Conservation (phyloP, 2,113 vertebrate genomes). For the Sprattus sprattus region DNA sequence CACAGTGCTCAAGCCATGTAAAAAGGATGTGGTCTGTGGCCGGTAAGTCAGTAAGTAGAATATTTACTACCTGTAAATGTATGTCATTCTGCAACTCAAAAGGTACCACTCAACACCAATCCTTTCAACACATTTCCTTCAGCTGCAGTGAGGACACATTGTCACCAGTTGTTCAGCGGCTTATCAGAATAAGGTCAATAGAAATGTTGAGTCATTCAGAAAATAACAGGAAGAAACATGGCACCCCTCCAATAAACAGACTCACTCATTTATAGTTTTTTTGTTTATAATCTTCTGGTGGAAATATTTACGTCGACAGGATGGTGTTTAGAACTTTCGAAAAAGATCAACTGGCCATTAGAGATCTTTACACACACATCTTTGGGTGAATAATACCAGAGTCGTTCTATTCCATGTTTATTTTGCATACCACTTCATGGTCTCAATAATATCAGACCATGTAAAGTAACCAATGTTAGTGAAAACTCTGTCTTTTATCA, state of each 20-base stretch:
- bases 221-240: constrained; percentile 39
- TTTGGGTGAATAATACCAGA: not conserved
- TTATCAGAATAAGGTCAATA: constrained; percentile 32
- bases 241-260: constrained; percentile 41
- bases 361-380: not conserved
- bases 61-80: not conserved
- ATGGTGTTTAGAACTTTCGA: not conserved
- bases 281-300: not conserved
- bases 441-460: not conserved
- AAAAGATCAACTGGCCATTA: not conserved
- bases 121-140: not conserved
- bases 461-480: not conserved
- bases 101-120: not conserved
- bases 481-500: not conserved
- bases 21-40: not conserved
- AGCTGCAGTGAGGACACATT: not conserved
- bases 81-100: not conserved
- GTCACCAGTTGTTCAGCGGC: constrained; percentile 10
- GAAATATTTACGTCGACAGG: not conserved
- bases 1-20: not conserved
- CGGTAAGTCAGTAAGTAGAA: not conserved
- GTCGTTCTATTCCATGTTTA: not conserved
- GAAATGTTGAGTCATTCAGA: constrained; percentile 47
- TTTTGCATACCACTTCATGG: not conserved
- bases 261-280: not conserved